Conservation (phyloP, 2,113 vertebrate genomes). For the Clupea harengus region DNA sequence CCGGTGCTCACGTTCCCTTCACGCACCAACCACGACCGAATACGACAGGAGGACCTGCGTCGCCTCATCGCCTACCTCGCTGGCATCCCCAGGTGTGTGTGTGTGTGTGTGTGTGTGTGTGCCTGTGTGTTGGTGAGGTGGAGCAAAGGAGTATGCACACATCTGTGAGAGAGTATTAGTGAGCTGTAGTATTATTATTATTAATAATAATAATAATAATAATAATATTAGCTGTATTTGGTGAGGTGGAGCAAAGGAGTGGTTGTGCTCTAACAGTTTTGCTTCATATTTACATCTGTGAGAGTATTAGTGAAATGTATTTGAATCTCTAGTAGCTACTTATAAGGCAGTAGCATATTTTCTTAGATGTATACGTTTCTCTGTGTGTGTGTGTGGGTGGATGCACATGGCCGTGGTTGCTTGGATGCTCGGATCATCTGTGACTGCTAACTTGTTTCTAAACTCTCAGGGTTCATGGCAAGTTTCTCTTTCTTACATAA, state of each 20-base stretch:
- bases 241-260: neutral
- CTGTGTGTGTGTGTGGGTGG: neutral
- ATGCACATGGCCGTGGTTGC: neutral
- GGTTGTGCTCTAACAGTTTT: neutral
- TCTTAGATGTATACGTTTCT: neutral
- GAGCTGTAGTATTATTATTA: too few relatives aligned
- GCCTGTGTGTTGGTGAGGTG: neutral
- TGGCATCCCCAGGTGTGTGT: conserved; percentile 87
- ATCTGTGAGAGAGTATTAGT: too few relatives aligned
- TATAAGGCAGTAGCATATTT: neutral
- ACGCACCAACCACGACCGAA: conserved; percentile 98
- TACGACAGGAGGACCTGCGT: conserved; percentile 95
- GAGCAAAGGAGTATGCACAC: too few relatives aligned
- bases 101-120: neutral
- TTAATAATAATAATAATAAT: too few relatives aligned
- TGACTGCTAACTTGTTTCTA: neutral
- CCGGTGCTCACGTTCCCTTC: conserved; percentile 97
- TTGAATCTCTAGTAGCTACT: neutral
- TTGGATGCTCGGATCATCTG: neutral
- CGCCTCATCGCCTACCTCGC: conserved; percentile 95
- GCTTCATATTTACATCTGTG: neutral
- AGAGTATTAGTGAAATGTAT: neutral
- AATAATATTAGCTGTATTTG: too few relatives aligned
- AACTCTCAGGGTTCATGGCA: neutral
- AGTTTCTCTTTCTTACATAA: neutral